Conservation (phyloP, 1,140 invertebrate genomes). For the Drosophila repleta region DNA sequence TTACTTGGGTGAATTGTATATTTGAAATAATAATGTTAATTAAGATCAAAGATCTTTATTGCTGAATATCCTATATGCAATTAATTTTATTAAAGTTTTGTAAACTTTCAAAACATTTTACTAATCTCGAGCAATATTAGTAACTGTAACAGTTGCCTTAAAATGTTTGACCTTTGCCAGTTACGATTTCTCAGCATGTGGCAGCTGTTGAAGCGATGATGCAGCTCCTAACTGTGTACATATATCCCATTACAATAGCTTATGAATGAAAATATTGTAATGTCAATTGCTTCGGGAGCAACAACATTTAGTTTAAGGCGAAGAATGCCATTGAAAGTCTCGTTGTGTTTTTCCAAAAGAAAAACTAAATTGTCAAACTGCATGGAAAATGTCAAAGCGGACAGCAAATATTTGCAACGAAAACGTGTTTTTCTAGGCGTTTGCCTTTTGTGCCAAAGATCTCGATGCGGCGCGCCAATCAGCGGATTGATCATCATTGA, state of each 20-base stretch:
- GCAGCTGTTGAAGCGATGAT: slow-evolving; percentile 1
- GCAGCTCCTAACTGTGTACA: neutral
- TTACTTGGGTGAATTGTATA: too few species aligned
- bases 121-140: too few species aligned
- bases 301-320: slow-evolving; percentile 15
- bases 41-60: too few species aligned
- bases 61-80: neutral
- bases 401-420: slow-evolving; percentile 12
- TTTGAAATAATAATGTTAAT: too few species aligned
- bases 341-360: slow-evolving; percentile 17
- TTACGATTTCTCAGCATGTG: neutral
- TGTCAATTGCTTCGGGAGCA: slow-evolving; percentile 19
- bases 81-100: neutral
- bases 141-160: neutral
- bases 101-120: too few species aligned
- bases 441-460: slow-evolving; percentile 33
- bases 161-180: slow-evolving; percentile 6
- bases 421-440: slow-evolving; percentile 38
- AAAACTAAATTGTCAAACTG: slow-evolving; percentile 37
- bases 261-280: slow-evolving; percentile 29
- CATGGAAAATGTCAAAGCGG: slow-evolving; percentile 24
- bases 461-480: slow-evolving; percentile 33
- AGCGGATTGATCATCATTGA: slow-evolving; percentile 11
- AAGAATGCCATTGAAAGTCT: slow-evolving; percentile 34
- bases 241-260: slow-evolving; percentile 30